phyloP scores from a whole-genome alignment of 2,113 vertebrate species.

The Notarius lentiginosus region DNA sequence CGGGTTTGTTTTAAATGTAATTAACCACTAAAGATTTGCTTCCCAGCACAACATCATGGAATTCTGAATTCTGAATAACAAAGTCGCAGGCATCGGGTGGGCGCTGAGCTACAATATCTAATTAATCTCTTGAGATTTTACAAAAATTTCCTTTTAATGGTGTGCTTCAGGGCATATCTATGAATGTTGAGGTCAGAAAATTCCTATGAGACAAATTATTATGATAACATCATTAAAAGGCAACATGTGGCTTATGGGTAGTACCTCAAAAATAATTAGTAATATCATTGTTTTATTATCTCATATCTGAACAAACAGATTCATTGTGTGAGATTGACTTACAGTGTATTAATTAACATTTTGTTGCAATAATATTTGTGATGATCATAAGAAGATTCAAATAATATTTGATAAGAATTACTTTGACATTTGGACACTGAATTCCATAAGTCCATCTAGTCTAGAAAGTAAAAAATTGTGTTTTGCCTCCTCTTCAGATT shows the following conservation, averaged over 20 bases:
- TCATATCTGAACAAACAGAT: background rate
- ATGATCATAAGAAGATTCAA: background rate
- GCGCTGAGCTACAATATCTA: constrained; percentile 15
- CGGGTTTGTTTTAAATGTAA: constrained; percentile 30
- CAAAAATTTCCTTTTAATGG: background rate
- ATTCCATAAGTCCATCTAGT: background rate
- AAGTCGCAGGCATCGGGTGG: background rate
- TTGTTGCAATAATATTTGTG: background rate
- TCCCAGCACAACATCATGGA: constrained; percentile 41
- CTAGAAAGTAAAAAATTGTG: background rate
- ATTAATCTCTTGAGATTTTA: constrained; percentile 46
- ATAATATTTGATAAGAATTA: background rate
- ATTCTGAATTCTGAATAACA: constrained; percentile 32
- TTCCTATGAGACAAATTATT: background rate
- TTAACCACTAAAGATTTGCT: constrained; percentile 46
- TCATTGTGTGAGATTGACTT: background rate
- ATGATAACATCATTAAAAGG: background rate
- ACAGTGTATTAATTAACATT: background rate
- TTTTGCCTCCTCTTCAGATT: background rate
- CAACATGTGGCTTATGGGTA: background rate
- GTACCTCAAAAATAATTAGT: background rate
- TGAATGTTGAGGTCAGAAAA: background rate
- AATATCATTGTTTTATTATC: background rate
- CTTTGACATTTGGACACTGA: background rate
- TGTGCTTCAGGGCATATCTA: constrained; percentile 17